These are phyloP conservation scores for Mormyrus hasselquistii DNA, from an alignment of 2,797 vertebrate species.

Conservation along the genomic window DNA sequence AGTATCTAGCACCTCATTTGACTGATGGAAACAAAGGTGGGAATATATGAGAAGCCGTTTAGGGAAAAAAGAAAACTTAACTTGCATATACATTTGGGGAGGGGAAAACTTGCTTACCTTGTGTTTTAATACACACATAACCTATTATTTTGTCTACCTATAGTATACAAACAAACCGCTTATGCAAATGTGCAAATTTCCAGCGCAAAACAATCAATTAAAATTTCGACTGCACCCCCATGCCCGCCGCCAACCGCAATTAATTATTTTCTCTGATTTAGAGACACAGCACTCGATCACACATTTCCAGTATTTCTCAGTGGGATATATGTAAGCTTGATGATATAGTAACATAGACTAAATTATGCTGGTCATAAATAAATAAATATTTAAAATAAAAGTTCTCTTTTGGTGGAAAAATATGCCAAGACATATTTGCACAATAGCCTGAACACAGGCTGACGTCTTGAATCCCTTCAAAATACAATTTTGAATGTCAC, in stretches of 20 bases:
- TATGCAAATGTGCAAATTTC: neutral
- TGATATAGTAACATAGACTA: neutral
- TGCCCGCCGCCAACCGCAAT: too few species aligned
- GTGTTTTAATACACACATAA: neutral
- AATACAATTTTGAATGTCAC: too few species aligned
- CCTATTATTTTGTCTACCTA: neutral
- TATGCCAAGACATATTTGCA: neutral
- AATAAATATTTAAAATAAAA: neutral
- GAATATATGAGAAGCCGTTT: neutral
- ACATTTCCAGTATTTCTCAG: too few species aligned
- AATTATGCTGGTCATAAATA: neutral
- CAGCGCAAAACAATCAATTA: neutral
- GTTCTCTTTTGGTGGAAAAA: neutral
- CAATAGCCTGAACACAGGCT: neutral
- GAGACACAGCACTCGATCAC: too few species aligned
- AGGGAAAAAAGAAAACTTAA: neutral
- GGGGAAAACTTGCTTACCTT: neutral
- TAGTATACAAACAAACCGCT: neutral
- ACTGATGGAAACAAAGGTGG: neutral
- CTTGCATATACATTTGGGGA: neutral
- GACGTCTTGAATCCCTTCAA: too few species aligned
- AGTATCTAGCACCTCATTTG: neutral
- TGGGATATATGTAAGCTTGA: too few species aligned
- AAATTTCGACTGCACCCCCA: neutral
- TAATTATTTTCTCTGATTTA: too few species aligned